Percentiles rank a stretch among this genome's conserved stretches.
phyloP scores from a whole-genome alignment of 2,888 invertebrate genomes.

The Plebejus melissa region DNA sequence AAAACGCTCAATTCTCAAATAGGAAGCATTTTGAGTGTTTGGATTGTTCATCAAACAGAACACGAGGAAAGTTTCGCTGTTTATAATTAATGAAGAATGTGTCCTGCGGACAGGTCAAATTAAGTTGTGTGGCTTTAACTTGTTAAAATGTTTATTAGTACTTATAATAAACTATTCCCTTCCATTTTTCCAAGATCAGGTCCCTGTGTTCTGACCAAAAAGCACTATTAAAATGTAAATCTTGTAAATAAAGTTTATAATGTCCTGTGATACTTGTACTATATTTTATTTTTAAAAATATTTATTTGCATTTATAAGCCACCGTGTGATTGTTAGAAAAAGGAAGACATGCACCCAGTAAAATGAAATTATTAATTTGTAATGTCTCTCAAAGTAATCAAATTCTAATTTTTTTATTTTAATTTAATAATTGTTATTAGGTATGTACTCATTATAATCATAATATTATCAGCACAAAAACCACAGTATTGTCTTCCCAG shows the following conservation, averaged over 20 bases:
- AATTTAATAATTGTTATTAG: background rate
- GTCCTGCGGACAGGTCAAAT: background rate
- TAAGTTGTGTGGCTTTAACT: background rate
- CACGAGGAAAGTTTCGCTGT: too few species aligned
- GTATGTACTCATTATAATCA: too few species aligned
- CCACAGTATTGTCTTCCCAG: background rate
- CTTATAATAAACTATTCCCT: background rate
- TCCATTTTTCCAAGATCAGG: background rate
- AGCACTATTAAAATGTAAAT: background rate
- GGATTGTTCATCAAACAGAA: too few species aligned
- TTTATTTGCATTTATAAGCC: constrained; percentile 1
- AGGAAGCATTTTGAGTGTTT: too few species aligned
- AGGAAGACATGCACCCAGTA: background rate
- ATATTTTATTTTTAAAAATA: background rate
- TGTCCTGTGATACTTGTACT: constrained; percentile 3
- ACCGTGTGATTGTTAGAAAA: background rate
- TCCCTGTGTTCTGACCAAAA: background rate
- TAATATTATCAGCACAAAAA: background rate
- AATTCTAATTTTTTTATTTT: background rate
- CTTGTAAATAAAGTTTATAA: background rate
- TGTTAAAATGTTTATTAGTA: background rate
- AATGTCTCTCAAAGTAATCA: background rate
- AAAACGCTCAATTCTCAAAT: too few species aligned
- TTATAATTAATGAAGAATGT: background rate
- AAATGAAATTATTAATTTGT: background rate